phyloP scores from a whole-genome alignment of 2,888 invertebrate species.

The Agrotis ipsilon region DNA sequence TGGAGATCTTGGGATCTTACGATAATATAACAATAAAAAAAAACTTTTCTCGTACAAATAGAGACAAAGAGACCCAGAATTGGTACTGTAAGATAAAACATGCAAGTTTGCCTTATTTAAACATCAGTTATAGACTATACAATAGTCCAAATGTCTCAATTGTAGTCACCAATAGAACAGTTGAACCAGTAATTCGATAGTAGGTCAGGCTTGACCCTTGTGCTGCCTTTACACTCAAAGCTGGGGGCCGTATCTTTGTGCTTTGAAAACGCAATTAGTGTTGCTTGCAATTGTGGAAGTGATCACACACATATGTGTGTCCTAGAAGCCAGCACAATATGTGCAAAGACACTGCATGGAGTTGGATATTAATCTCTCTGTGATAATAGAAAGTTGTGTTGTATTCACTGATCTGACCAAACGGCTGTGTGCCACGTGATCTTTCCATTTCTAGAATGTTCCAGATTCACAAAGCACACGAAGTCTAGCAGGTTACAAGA shows the following conservation, averaged over 20 bases:
- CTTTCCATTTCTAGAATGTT: neutral
- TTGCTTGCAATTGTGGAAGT: conserved; percentile 11
- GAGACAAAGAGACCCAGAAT: no score
- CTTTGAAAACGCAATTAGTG: conserved; percentile 46
- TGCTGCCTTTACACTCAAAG: conserved; percentile 31
- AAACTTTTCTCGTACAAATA: no score
- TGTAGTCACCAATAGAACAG: neutral
- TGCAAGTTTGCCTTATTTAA: no score
- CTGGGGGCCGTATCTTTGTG: conserved; percentile 36
- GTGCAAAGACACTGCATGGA: neutral
- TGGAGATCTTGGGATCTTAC: no score
- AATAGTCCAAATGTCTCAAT: neutral
- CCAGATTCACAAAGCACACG: neutral
- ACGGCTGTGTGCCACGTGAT: neutral
- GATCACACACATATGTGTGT: conserved; percentile 3
- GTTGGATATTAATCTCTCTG: neutral
- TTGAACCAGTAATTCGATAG: conserved; percentile 1
- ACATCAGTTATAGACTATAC: neutral
- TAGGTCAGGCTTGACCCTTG: conserved; percentile 12
- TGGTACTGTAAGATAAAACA: no score
- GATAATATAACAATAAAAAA: no score
- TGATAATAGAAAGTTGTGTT: neutral
- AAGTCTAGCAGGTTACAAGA: neutral
- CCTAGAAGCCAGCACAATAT: neutral
- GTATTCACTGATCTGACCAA: neutral